Conservation (phyloP, 2,888 invertebrate genomes). For the Corythucha ciliata region DNA sequence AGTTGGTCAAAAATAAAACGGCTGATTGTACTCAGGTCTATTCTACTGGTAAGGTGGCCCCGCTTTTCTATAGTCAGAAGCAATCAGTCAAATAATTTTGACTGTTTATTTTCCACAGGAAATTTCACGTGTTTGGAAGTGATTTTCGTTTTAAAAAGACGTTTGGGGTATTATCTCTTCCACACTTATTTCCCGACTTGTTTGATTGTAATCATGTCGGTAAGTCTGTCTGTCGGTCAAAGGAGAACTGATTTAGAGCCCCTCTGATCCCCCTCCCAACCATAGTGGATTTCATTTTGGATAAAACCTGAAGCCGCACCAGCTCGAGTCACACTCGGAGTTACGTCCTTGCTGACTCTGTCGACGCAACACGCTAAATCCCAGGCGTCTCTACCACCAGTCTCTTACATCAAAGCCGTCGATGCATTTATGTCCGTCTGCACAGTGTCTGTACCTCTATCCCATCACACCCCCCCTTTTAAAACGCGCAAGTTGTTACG, state of each 20-base stretch:
- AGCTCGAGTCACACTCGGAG: slow-evolving; percentile 83
- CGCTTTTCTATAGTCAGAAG: too few species aligned
- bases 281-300: slow-evolving; percentile 93
- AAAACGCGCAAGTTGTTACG: not conserved
- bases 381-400: slow-evolving; percentile 84
- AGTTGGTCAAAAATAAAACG: slow-evolving; percentile 75
- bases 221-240: slow-evolving; percentile 66
- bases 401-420: slow-evolving; percentile 86
- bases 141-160: slow-evolving; percentile 76
- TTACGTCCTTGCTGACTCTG: slow-evolving; percentile 77
- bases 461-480: not conserved
- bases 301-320: slow-evolving; percentile 91
- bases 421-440: slow-evolving; percentile 90
- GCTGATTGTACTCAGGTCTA: slow-evolving; percentile 88
- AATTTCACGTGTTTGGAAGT: slow-evolving; percentile 89
- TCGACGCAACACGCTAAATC: slow-evolving; percentile 91
- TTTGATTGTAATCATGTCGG: slow-evolving; percentile 89
- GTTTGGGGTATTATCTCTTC: slow-evolving; percentile 83
- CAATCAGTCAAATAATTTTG: too few species aligned
- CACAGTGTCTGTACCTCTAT: slow-evolving; percentile 55
- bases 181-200: slow-evolving; percentile 91
- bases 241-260: not conserved
- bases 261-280: not conserved
- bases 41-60: slow-evolving; percentile 58
- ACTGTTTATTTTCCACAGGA: slow-evolving; percentile 45